Evolutionary conservation across 2,797 vertebrate genomes (phyloP), one percentile per base, ranked within the genome.

Genomic region (Sebastes itinus): DNA sequence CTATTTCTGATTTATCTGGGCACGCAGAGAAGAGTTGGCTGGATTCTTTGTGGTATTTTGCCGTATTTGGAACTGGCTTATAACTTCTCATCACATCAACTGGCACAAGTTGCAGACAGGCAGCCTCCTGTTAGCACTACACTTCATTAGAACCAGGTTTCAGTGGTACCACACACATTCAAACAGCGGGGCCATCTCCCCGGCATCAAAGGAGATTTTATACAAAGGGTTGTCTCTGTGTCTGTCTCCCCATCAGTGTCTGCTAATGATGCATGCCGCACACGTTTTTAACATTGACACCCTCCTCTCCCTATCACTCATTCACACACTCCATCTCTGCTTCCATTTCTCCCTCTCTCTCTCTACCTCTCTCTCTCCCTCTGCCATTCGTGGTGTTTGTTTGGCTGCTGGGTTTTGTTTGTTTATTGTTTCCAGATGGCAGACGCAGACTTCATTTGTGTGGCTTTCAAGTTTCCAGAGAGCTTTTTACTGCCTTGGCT

Each of bases 401-500:
- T 95, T 95, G 94, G 93, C 91, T 95, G 93, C 93, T 92, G 92
- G 92, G 90, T 94, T 96, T 96, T 95, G 95, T 96, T 96, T 96
- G 95, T 96, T 96, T 96, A 96, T 96, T 95, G 94, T 95, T 96
- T 96, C 96, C 96, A 96, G 96, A 96, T 96, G 96, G 96, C 94
- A 95, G 94, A 95, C 93, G 72, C 94, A 94, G 93, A 95, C 94
- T 95, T 95, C 92, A 95, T 95, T 95, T 96, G 95, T 95, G 94
- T 94, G 90, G 94, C 96, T 96, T 96, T 96, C 95, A 96, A 95
- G 95, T 96, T 96, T 94, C 96, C 95, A 95, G 94, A 94, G 94
- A 95, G 95, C 91, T 95, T 96, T 95, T 96, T 96, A 96, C 95
- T 95, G 94, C 95, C 91, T 95, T 95, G 95, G 94, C 95, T 95